A percentile compares a stretch with the other conserved stretches of the same genome.
Evolutionary conservation across 2,888 invertebrate species (phyloP).

Genomic region (Linnaemya vulpina): DNA sequence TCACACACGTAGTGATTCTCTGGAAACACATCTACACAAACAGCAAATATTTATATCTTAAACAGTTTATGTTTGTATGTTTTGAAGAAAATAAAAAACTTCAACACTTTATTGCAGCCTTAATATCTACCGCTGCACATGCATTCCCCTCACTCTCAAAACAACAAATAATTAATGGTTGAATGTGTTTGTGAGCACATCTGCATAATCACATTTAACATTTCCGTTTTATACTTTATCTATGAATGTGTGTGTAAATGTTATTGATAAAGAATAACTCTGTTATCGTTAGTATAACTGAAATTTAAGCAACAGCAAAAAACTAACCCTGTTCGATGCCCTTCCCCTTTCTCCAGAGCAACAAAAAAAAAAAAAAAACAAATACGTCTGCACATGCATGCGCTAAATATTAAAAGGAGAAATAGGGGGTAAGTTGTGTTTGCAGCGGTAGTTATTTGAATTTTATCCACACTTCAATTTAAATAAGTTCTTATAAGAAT

Average conservation of each 20-base stretch:
- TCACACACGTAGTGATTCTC: slow-evolving; percentile 24
- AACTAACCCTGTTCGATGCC: slow-evolving; percentile 41
- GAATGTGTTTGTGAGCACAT: slow-evolving; percentile 34
- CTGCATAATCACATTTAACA: slow-evolving; percentile 50
- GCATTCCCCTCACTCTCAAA: slow-evolving; percentile 55
- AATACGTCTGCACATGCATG: slow-evolving; percentile 38
- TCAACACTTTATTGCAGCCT: slow-evolving; percentile 29
- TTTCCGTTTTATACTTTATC: slow-evolving; percentile 55
- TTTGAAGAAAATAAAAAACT: slow-evolving; percentile 54
- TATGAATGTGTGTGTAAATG: background rate
- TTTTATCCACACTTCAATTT: slow-evolving; percentile 50
- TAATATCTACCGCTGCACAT: slow-evolving; percentile 38
- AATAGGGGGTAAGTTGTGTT: slow-evolving; percentile 10
- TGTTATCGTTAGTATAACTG: slow-evolving; percentile 26
- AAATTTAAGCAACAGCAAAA: slow-evolving; percentile 2
- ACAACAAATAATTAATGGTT: slow-evolving; percentile 13
- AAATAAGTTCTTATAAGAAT: slow-evolving; percentile 45
- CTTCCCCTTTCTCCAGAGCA: slow-evolving; percentile 13
- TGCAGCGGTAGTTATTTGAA: slow-evolving; percentile 8
- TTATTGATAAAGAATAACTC: slow-evolving; percentile 41
- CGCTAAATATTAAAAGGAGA: slow-evolving; percentile 19
- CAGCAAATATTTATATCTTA: slow-evolving; percentile 33
- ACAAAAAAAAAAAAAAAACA: background rate
- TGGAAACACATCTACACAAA: slow-evolving; percentile 9
- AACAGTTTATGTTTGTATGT: slow-evolving; percentile 34